Evolutionary conservation across 1,140 invertebrate genomes (phyloP).

Genomic region (Drosophila simulans): DNA sequence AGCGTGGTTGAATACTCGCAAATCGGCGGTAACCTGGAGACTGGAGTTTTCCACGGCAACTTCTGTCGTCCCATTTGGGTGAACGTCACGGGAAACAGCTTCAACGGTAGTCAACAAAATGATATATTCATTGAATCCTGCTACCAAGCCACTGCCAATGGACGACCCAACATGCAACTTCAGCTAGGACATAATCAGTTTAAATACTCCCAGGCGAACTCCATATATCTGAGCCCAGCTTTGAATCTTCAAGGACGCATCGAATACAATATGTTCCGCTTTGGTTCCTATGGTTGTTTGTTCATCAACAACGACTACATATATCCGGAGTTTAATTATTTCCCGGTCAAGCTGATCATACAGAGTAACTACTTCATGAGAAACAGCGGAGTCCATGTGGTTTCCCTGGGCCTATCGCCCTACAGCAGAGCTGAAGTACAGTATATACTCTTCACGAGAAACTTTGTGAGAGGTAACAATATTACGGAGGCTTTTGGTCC

Average conservation of each 20-base stretch:
- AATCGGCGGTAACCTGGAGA: constrained; percentile 92
- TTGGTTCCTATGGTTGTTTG: constrained; percentile 92
- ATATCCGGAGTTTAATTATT: constrained; percentile 90
- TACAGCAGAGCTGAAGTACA: constrained; percentile 90
- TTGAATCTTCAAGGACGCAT: constrained; percentile 92
- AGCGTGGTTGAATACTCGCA: constrained; percentile 94
- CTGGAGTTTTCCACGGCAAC: constrained; percentile 93
- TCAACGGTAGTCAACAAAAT: constrained; percentile 90
- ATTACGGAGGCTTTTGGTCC: constrained; percentile 94
- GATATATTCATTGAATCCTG: constrained; percentile 92
- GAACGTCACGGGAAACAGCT: constrained; percentile 94
- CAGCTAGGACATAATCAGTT: constrained; percentile 95
- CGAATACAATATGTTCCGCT: constrained; percentile 94
- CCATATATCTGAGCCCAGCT: constrained; percentile 92
- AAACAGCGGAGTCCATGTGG: constrained; percentile 95
- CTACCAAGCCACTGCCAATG: constrained; percentile 87
- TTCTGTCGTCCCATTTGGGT: constrained; percentile 90
- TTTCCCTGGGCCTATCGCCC: constrained; percentile 93
- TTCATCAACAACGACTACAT: constrained; percentile 92
- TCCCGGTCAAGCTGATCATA: constrained; percentile 90
- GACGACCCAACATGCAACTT: constrained; percentile 86
- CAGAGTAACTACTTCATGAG: constrained; percentile 95
- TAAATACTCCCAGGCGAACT: constrained; percentile 90
- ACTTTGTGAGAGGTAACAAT: constrained; percentile 94
- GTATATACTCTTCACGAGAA: constrained; percentile 93